phyloP scores from a whole-genome alignment of 2,113 vertebrate genomes.

The Muntiacus reevesi region DNA sequence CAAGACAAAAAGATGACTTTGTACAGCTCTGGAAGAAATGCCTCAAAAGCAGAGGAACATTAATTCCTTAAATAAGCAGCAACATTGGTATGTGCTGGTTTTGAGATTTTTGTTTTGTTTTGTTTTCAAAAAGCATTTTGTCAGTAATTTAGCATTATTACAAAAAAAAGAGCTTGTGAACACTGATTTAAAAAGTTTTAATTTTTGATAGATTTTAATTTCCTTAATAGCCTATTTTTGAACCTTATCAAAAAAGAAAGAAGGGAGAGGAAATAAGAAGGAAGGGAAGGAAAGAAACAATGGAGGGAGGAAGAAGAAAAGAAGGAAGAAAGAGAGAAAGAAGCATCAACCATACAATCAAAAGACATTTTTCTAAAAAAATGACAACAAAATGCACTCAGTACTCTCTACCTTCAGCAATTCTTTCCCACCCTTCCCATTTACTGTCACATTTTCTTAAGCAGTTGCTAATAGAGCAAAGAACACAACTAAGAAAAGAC shows the following conservation, averaged over 20 bases:
- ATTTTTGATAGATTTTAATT: conserved; percentile 67
- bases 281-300: neutral
- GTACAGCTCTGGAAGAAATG: conserved; percentile 85
- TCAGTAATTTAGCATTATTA: conserved; percentile 62
- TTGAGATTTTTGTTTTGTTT: neutral
- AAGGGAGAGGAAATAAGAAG: neutral
- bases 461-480: neutral
- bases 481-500: neutral
- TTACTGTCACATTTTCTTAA: neutral
- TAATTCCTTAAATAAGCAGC: conserved; percentile 78
- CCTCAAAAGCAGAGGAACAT: conserved; percentile 82
- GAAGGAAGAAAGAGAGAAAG: neutral
- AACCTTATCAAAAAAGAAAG: conserved; percentile 3
- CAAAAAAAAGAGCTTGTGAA: conserved; percentile 41
- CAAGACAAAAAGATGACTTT: conserved; percentile 79
- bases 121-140: conserved; percentile 54
- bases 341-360: neutral
- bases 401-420: neutral
- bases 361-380: neutral
- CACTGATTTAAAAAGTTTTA: conserved; percentile 56
- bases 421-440: neutral
- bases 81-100: neutral
- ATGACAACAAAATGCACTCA: neutral
- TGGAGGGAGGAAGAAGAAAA: neutral
- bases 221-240: conserved; percentile 54